A percentile compares a stretch with the other conserved stretches of the same genome.
Evolutionary conservation across 2,888 invertebrate species (phyloP).

Genomic region (Polia nebulosa): DNA sequence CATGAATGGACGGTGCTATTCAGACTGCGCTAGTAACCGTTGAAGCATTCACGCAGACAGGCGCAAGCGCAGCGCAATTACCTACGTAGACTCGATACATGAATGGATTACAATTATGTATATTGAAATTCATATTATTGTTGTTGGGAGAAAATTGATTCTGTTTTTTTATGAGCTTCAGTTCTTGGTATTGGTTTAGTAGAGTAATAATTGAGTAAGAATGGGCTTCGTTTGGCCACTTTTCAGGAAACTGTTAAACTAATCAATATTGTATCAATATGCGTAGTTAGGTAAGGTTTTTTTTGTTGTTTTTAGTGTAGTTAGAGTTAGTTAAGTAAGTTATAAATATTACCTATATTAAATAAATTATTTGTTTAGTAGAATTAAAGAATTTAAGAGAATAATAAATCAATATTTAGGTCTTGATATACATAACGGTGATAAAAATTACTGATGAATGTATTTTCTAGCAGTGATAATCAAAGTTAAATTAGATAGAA

Average conservation of each 20-base stretch:
- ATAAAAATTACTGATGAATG: not conserved
- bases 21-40: conserved; percentile 71
- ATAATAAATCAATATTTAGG: not conserved
- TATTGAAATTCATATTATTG: conserved; percentile 43
- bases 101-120: conserved; percentile 66
- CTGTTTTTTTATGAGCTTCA: conserved; percentile 11
- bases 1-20: conserved; percentile 69
- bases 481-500: not conserved
- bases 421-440: not conserved
- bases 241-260: not conserved
- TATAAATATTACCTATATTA: no score
- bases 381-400: no score
- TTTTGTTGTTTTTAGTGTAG: no score
- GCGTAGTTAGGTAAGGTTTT: no score
- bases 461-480: not conserved
- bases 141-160: conserved; percentile 40
- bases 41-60: conserved; percentile 68
- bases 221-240: not conserved
- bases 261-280: no score
- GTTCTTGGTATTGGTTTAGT: not conserved
- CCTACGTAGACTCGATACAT: conserved; percentile 56
- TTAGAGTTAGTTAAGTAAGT: no score
- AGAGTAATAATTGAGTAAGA: not conserved
- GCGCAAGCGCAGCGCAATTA: conserved; percentile 61
- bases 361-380: no score